Conservation (phyloP, 2,797 vertebrate species). For the Epinephelus awoara region DNA sequence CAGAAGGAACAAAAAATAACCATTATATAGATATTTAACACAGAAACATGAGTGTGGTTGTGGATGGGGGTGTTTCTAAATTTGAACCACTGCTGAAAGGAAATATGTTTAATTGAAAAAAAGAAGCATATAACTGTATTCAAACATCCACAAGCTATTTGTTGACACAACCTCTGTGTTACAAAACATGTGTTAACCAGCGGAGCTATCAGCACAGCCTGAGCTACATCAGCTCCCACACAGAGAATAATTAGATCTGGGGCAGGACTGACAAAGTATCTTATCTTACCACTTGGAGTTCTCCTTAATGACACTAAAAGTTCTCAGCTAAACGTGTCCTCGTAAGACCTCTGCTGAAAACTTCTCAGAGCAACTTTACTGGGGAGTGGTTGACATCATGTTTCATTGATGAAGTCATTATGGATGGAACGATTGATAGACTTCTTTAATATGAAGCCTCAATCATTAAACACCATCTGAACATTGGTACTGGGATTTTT, state of each 20-base stretch:
- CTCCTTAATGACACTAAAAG: neutral
- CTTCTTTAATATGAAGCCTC: no score
- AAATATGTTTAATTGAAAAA: neutral
- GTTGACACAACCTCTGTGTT: neutral
- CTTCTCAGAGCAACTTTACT: neutral
- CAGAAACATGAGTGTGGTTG: no score
- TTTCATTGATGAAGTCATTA: neutral
- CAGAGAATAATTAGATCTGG: neutral
- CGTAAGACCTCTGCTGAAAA: neutral
- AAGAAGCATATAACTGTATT: neutral
- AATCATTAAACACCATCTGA: no score
- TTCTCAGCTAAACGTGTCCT: neutral
- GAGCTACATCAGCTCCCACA: constrained; percentile 4
- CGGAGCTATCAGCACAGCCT: neutral
- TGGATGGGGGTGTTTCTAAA: neutral
- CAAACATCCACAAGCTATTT: neutral
- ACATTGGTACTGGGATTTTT: no score
- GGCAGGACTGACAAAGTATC: neutral
- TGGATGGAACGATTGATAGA: neutral
- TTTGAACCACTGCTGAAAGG: neutral
- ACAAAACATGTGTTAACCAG: neutral
- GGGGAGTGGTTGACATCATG: neutral
- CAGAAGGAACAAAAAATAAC: neutral
- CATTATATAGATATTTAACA: neutral
- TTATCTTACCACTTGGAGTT: neutral